These are phyloP conservation scores for Bufo bufo DNA, from an alignment of 2,113 vertebrate genomes.

Conservation along the genomic window DNA sequence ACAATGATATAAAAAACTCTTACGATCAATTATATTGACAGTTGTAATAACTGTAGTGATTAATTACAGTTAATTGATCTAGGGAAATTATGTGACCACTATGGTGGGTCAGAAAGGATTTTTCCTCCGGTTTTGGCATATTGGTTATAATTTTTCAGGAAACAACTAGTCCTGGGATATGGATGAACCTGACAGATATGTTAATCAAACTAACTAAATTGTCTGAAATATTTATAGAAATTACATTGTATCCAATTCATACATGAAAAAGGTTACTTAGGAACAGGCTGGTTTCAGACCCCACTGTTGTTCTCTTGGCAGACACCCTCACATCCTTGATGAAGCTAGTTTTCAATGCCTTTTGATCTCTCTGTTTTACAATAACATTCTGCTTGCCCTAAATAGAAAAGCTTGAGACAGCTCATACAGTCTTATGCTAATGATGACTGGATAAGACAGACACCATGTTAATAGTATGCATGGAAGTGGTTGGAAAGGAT, in stretches of 20 bases:
- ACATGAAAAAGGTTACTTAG: neutral
- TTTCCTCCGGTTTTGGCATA: no score
- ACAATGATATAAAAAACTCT: no score
- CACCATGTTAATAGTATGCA: neutral
- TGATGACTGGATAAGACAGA: neutral
- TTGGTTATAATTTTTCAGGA: no score
- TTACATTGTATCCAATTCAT: neutral
- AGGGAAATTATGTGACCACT: no score
- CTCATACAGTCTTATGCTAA: neutral
- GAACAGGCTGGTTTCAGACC: neutral
- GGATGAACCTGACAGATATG: neutral
- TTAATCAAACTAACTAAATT: neutral
- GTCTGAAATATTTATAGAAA: neutral
- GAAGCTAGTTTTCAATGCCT: neutral
- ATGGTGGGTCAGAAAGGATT: no score
- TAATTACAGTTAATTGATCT: no score
- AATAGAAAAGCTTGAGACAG: neutral
- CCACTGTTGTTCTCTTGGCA: neutral
- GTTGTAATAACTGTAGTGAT: no score
- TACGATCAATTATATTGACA: no score
- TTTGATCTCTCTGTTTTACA: neutral
- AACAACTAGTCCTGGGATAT: neutral
- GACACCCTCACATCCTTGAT: neutral
- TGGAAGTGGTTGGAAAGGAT: neutral
- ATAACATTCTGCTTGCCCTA: neutral